Conservation (phyloP, 2,888 invertebrate species). For the Zhuqinia jingwanae region DNA sequence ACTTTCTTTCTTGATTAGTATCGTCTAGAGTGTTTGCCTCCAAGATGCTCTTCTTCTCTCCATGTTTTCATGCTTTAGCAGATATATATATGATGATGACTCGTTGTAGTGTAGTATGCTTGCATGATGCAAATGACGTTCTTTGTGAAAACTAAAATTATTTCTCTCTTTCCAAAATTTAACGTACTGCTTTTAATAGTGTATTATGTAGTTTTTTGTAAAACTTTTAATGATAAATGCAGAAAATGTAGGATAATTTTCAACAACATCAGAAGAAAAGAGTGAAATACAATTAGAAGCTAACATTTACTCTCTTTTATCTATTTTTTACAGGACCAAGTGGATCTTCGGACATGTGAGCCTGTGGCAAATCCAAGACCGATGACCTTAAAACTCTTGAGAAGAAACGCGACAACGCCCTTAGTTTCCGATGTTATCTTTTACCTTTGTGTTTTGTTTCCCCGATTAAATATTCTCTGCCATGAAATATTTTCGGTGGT, state of each 20-base stretch:
- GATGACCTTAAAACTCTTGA: constrained; percentile 35
- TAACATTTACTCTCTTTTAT: constrained; percentile 21
- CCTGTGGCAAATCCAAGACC: constrained; percentile 49
- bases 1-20: constrained; percentile 44
- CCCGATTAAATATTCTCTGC: neutral
- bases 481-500: neutral
- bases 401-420: constrained; percentile 18
- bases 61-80: neutral
- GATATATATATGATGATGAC: neutral
- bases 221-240: neutral
- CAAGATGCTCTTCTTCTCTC: neutral
- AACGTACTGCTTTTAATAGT: too few relatives aligned
- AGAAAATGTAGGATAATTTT: neutral
- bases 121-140: too few relatives aligned
- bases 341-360: constrained; percentile 75
- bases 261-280: neutral
- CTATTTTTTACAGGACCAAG: constrained; percentile 68
- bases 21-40: constrained; percentile 7
- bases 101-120: too few relatives aligned
- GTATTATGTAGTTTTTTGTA: neutral
- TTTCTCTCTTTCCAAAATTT: neutral
- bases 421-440: neutral
- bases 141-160: too few relatives aligned
- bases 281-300: constrained; percentile 9
- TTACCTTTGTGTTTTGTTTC: neutral